These are phyloP conservation scores for Tetragonisca angustula DNA, from an alignment of 2,888 invertebrate species.

Conservation along the genomic window DNA sequence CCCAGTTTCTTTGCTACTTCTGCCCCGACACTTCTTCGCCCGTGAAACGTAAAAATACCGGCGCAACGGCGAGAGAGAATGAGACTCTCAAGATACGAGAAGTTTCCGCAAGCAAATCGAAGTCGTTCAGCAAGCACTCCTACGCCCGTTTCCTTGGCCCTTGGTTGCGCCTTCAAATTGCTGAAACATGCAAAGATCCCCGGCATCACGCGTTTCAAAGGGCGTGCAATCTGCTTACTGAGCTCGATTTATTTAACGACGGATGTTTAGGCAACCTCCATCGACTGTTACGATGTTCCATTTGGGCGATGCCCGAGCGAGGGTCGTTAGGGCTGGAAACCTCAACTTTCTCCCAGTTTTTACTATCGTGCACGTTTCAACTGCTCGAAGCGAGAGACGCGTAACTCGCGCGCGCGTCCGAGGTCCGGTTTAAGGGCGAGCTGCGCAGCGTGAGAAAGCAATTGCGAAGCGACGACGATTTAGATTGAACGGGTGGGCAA, in stretches of 20 bases:
- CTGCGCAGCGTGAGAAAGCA: constrained; percentile 57
- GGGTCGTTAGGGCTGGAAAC: not conserved
- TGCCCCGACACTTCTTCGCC: constrained; percentile 3
- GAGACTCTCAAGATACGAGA: not conserved
- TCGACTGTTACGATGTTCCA: not conserved
- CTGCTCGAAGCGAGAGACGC: not conserved
- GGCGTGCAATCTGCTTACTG: not conserved
- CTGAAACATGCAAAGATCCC: constrained; percentile 10
- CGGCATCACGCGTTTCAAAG: constrained; percentile 9
- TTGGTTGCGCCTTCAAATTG: constrained; percentile 5
- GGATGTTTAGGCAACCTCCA: not conserved
- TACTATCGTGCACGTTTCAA: no score
- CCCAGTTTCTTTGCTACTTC: not conserved
- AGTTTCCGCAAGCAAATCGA: not conserved
- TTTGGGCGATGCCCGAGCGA: not conserved
- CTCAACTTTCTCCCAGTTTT: not conserved
- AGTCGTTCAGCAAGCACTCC: not conserved
- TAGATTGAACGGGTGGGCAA: constrained; percentile 44
- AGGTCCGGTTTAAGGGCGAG: not conserved
- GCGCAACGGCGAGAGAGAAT: no score
- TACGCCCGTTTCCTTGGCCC: not conserved
- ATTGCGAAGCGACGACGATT: constrained; percentile 29
- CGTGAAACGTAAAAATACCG: not conserved
- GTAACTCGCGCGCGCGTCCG: not conserved
- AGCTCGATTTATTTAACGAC: not conserved